Evolutionary conservation across 2,113 vertebrate genomes (phyloP).

Genomic region (Triplophysa dalaica): DNA sequence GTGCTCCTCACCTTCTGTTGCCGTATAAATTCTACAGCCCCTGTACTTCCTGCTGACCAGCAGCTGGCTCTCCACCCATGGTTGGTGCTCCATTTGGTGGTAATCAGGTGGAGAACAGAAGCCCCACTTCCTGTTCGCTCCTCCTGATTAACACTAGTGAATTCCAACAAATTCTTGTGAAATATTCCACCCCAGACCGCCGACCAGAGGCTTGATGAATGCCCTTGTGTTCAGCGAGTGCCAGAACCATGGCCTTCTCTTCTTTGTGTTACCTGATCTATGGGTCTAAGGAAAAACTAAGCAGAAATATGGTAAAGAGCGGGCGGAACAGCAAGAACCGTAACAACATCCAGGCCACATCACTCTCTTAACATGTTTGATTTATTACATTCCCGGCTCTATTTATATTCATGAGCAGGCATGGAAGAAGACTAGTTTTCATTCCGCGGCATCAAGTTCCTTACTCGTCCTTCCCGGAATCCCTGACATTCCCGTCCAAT

Average conservation of each 20-base stretch:
- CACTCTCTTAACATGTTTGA: constrained; percentile 32
- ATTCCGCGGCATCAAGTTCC: constrained; percentile 51
- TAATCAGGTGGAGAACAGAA: constrained; percentile 92
- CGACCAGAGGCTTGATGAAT: constrained; percentile 76
- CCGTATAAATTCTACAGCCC: constrained; percentile 17
- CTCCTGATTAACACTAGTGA: constrained; percentile 91
- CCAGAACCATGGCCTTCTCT: constrained; percentile 58
- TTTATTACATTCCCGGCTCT: constrained; percentile 52
- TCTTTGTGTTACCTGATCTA: constrained; percentile 47
- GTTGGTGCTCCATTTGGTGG: constrained; percentile 82
- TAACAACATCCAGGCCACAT: constrained; percentile 39
- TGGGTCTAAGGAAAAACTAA: constrained; percentile 31
- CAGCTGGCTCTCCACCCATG: constrained; percentile 68
- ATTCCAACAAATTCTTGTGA: constrained; percentile 80
- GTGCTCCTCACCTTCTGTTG: constrained; percentile 1
- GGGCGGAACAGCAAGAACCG: constrained; percentile 18
- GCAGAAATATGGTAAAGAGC: constrained; percentile 11
- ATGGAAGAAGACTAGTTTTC: constrained; percentile 32
- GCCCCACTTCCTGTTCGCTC: constrained; percentile 88
- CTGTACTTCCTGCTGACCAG: constrained; percentile 68
- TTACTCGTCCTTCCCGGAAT: constrained; percentile 34
- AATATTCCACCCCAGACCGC: constrained; percentile 56
- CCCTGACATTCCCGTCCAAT: constrained; percentile 38
- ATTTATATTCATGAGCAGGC: constrained; percentile 54
- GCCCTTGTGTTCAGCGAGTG: constrained; percentile 77